Evolutionary conservation across 1,140 invertebrate genomes (phyloP), one percentile per base, ranked within the genome.

Genomic region (Eupristina koningsbergeri): DNA sequence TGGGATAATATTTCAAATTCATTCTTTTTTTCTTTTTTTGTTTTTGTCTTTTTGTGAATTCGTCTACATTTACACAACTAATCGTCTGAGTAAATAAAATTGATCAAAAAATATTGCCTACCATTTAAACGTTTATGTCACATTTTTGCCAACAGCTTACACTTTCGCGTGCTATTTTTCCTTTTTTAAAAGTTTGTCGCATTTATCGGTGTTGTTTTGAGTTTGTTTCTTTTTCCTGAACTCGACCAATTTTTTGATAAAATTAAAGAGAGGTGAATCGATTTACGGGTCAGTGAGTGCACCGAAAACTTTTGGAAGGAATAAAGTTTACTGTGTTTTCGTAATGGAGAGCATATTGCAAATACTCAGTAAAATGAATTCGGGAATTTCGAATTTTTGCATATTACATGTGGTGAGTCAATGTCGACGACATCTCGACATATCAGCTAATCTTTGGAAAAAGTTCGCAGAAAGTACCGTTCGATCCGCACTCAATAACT

Each of bases 221-320:
- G 61, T 67, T 41, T 31, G 31, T 45, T 63, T n/a, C 34, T 31
- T 19, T 67, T 45, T 64, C 19, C 19, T 34, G 19, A 15, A 26
- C 39, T 13, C 36, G 17, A n/a, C 6, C n/a, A 22, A 3, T 3
- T 50, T n/a, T 41, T 80, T 45, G 29, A 69, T 50, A 69, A 80
- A 67, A 41, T 80, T 79, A 80, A 80, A 80, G 63, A 67, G 39
- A 26, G 13, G 0, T 11, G 77, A 69, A 80, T 80, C 61, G 63
- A n/a, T 80, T 19, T 22, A 47, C 39, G 22, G 77, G 77, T 47
- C 77, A 80, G 29, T 9, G 53, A 61, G 34, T 41, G 9, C 61
- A 15, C 36, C 63, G n/a, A 79, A 45, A 45, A 45, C n/a, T 29
- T 80, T 79, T 80, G 11, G 39, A 29, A 50, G 31, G 19, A 47